Percentiles rank a stretch among this genome's conserved stretches.
Conservation (phyloP, 2,797 vertebrate species). For the Myiotriccus ornatus region DNA sequence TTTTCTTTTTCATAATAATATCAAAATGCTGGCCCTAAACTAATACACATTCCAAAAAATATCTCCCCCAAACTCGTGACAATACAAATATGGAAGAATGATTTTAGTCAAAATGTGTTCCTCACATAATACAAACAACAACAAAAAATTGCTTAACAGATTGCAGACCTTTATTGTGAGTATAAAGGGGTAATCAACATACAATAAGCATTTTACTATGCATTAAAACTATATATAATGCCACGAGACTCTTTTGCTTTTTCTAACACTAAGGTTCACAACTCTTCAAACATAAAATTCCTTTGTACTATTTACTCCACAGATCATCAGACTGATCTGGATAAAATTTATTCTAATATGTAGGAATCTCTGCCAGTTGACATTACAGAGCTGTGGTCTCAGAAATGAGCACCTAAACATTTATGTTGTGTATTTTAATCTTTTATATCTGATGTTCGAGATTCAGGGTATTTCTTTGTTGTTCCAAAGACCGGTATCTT, state of each 20-base stretch:
- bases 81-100: conserved; percentile 34
- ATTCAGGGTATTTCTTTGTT: background rate
- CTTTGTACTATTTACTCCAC: conserved; percentile 4
- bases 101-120: conserved; percentile 51
- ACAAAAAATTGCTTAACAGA: conserved; percentile 66
- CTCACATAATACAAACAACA: conserved; percentile 35
- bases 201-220: conserved; percentile 67
- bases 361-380: background rate
- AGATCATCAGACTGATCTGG: background rate
- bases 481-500: background rate
- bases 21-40: background rate
- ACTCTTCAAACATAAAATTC: conserved; percentile 51
- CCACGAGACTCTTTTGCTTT: conserved; percentile 56
- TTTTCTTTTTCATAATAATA: background rate
- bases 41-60: background rate
- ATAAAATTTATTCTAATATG: conserved; percentile 12
- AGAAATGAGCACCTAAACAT: conserved; percentile 19
- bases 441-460: background rate
- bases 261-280: conserved; percentile 47
- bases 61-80: background rate
- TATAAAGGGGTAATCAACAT: conserved; percentile 65
- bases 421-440: background rate
- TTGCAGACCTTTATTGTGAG: conserved; percentile 71
- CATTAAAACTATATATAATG: conserved; percentile 68
- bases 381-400: background rate